phyloP scores from a whole-genome alignment of 2,888 invertebrate species.

The Phalera bucephala region DNA sequence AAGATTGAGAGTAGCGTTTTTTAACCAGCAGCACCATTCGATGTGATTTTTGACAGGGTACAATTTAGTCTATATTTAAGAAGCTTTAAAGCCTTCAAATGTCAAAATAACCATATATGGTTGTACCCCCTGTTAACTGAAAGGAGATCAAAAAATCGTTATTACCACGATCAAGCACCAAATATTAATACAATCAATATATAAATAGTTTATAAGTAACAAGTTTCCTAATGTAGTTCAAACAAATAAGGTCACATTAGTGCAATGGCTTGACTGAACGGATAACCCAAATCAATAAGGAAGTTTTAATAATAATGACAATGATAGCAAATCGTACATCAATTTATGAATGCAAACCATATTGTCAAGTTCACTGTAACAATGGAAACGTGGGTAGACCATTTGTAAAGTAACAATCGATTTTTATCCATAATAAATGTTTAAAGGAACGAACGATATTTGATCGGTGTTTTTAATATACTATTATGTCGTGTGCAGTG shows the following conservation, averaged over 20 bases:
- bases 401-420: slow-evolving; percentile 43
- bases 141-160: too few species aligned
- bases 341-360: slow-evolving; percentile 11
- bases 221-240: background rate
- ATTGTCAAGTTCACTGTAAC: slow-evolving; percentile 25
- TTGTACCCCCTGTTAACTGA: too few species aligned
- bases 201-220: background rate
- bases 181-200: background rate
- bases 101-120: too few species aligned
- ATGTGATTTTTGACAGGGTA: too few species aligned
- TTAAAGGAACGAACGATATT: background rate
- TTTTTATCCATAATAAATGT: slow-evolving; percentile 27
- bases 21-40: too few species aligned
- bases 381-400: slow-evolving; percentile 41
- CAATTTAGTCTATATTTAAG: too few species aligned
- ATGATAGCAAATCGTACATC: slow-evolving; percentile 12
- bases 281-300: slow-evolving; percentile 9
- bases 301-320: slow-evolving; percentile 9
- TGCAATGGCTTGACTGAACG: background rate
- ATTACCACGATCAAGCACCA: background rate
- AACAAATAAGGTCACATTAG: background rate
- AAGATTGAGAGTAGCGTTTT: too few species aligned
- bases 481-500: too few species aligned
- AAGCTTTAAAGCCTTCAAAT: too few species aligned
- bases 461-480: too few species aligned